Evolutionary conservation across 1,140 invertebrate genomes (phyloP).

Genomic region (Pogonognathellus flavescens): DNA sequence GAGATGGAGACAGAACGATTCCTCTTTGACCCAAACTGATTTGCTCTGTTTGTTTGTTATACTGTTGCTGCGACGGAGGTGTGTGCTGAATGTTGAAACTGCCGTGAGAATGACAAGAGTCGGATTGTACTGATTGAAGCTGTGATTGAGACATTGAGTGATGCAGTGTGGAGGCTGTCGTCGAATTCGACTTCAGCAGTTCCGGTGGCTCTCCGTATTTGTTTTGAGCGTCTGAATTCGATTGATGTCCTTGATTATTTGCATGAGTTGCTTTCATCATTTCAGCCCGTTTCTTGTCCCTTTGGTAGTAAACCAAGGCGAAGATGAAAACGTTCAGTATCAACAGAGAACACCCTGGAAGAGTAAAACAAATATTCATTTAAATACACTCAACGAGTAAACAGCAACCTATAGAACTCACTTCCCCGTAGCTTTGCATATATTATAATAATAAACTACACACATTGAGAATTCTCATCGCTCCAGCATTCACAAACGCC

Average conservation of each 20-base stretch:
- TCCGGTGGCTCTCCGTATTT: conserved; percentile 66
- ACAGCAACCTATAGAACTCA: too few species aligned
- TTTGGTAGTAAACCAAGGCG: conserved; percentile 87
- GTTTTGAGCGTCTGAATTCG: conserved; percentile 18
- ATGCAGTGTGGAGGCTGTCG: conserved; percentile 62
- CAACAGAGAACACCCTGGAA: conserved; percentile 80
- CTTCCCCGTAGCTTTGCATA: too few species aligned
- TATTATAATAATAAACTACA: too few species aligned
- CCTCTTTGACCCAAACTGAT: conserved; percentile 54
- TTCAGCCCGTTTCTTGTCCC: conserved; percentile 84
- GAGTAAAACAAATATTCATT: conserved; percentile 2
- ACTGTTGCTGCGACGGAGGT: conserved; percentile 23
- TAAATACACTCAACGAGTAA: background rate
- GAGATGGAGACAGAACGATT: conserved; percentile 52
- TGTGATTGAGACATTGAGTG: conserved; percentile 26
- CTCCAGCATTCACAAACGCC: too few species aligned
- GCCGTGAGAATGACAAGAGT: conserved; percentile 29
- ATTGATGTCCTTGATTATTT: conserved; percentile 14
- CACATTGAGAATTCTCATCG: too few species aligned
- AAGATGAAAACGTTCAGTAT: conserved; percentile 90
- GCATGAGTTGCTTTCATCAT: conserved; percentile 72
- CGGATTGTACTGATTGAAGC: conserved; percentile 53
- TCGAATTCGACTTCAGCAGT: conserved; percentile 65
- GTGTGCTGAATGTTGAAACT: conserved; percentile 1
- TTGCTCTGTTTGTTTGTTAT: conserved; percentile 31